Base-by-base conservation (phyloP, 2,797 vertebrate genomes). In the Strix occidentalis region DNA sequence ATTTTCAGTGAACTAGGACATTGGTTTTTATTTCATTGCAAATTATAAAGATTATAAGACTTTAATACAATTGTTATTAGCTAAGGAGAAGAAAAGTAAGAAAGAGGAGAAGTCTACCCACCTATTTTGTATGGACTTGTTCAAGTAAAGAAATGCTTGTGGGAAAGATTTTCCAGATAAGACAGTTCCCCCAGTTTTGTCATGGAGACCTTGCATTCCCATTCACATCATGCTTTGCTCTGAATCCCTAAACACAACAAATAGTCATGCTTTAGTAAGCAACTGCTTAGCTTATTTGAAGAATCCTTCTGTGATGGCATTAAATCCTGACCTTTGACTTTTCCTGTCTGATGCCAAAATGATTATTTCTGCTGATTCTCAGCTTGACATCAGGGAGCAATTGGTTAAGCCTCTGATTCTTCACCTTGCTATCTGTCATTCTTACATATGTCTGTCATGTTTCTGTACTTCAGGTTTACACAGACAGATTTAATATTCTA, bases 311-410 rank as follows among this genome's bases (percentile, higher is more conserved):
- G 69, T 82, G 69, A 97, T 1, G 2, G 39, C 84, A 89, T 87
- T 96, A 96, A 97, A 93, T 75, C 87, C 75, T 65, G 94, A 94
- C 97, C 97, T 98, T 95, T 97, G 95, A 81, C 97, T 95, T 95
- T 80, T 95, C 90, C 96, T 95, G 95, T 97, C 96, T 95, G 90
- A 95, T 97, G 97, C 84, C 93, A 96, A 94, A 96, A 91, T 97
- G 93, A 97, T 98, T 97, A 96, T 97, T 98, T 98, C 96, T 96
- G 84, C 90, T 83, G 66, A 80, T 97, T 97, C 89, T 95, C 82
- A 71, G 72, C 70, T 93, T 97, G 97, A 97, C 97, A 94, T 97
- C 93, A 95, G 88, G 95, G 93, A 97, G 95, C 96, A 98, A 95
- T 97, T 96, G 90, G 85, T 93, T 97, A 97, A 97, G 93, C 95